Base-by-base conservation (phyloP, 2,888 invertebrate species). In the Drosophila quinaria region DNA sequence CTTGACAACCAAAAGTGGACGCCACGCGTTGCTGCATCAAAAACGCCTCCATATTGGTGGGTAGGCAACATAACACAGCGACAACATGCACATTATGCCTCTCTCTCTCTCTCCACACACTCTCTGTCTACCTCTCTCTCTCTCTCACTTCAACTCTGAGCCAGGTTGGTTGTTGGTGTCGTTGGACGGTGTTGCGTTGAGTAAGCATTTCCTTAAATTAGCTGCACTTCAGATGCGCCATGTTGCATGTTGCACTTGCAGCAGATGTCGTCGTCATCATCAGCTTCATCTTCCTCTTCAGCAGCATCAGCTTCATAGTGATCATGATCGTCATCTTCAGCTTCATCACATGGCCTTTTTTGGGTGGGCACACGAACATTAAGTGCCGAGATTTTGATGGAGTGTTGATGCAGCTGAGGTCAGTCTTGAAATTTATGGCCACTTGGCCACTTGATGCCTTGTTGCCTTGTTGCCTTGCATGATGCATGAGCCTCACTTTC, bases 1-100 rank as follows among this genome's bases (percentile, higher is more conserved):
- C 90, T 86, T 87, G 90, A 85, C 80, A 81, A 70, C 86, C 88
- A 89, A 89, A 86, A 86, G 86, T 86, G 90, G 90, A 85, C 78
- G 89, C 89, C 88, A 89, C 89, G 85, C 87, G 85, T 71, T 74
- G 74, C 63, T 49, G 78, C 70, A 52, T 74, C 77, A 79, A 84
- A 84, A 58, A 89, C 85, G 88, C 85, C 89, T 86, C 85, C 89
- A 86, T 86, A 87, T 84, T 84, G 82, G 85, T 80, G 85, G 78
- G 78, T 76, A 63, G 87, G 66, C 77, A 70, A 58, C 62, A 13
- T 50, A 11, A 46, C 61, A 15, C 54, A 11, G 50, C 61, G 25
- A 37, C 54, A 39, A 31, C 35, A 74, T 54, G 69, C 62, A 50
- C 75, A 74, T 41, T 59, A 17, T 41, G 44, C 60, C 44, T 29